Percentiles rank a stretch among this genome's conserved stretches.
These are phyloP conservation scores for Dissostichus mawsoni DNA, from an alignment of 2,113 vertebrate species.

Conservation along the genomic window DNA sequence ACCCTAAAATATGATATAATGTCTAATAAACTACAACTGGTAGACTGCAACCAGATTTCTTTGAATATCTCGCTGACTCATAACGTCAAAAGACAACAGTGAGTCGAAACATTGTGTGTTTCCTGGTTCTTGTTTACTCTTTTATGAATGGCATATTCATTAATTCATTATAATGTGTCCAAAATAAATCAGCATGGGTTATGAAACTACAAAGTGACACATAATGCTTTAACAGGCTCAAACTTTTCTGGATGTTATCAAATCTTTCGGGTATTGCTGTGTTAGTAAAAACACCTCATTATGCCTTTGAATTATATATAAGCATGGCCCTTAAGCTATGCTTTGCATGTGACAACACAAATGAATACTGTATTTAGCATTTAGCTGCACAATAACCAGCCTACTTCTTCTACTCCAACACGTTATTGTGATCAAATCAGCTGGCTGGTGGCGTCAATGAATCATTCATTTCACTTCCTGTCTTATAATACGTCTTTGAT, in stretches of 20 bases:
- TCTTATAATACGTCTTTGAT: conserved; percentile 49
- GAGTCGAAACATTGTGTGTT: neutral
- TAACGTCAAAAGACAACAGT: neutral
- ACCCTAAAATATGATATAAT: too few species aligned
- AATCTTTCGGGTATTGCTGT: neutral
- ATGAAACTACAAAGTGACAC: neutral
- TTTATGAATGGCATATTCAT: neutral
- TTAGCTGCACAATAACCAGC: neutral
- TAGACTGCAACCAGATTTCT: neutral
- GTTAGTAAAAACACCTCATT: too few species aligned
- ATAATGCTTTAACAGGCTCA: neutral
- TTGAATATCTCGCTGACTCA: neutral
- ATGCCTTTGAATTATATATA: neutral
- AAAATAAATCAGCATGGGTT: neutral
- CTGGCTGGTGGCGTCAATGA: conserved; percentile 42
- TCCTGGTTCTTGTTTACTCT: neutral
- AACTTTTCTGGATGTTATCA: neutral
- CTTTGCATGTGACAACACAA: neutral
- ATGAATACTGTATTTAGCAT: neutral
- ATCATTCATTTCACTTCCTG: conserved; percentile 67
- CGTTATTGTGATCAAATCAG: conserved; percentile 16
- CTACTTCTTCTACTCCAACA: neutral
- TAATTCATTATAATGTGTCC: neutral
- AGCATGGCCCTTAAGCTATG: neutral
- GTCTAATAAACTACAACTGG: too few species aligned